Conservation (phyloP, 2,797 vertebrate genomes). For the Sebastes iracundus region DNA sequence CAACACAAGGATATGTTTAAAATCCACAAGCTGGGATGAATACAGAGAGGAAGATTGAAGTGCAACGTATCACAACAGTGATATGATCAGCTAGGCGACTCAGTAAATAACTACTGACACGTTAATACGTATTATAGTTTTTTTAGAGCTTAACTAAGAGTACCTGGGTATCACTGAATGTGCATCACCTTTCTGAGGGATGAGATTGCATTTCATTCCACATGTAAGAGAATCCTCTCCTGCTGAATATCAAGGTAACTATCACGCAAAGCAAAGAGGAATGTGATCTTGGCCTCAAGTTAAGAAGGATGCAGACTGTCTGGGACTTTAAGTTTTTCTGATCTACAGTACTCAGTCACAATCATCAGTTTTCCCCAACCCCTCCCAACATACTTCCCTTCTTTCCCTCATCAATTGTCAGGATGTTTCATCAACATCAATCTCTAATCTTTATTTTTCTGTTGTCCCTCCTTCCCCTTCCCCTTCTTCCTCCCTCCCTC, state of each 20-base stretch:
- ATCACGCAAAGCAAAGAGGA: constrained; percentile 28
- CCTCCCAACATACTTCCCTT: not conserved
- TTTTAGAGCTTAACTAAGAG: not conserved
- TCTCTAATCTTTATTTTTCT: constrained; percentile 14
- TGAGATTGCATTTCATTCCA: constrained; percentile 7
- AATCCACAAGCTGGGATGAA: not conserved
- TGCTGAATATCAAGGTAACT: constrained; percentile 17
- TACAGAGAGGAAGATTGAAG: not conserved
- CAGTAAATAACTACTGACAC: not conserved
- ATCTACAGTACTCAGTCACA: not conserved
- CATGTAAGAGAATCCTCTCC: not conserved
- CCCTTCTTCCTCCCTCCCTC: not conserved
- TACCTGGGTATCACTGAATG: not conserved
- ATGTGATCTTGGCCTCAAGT: constrained; percentile 24
- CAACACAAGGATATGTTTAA: not conserved
- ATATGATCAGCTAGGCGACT: not conserved
- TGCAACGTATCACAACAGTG: not conserved
- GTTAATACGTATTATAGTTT: not conserved
- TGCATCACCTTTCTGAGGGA: not conserved
- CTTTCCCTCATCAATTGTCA: not conserved
- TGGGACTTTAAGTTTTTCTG: constrained; percentile 11
- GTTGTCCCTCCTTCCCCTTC: not conserved
- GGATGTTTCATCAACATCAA: constrained; percentile 8
- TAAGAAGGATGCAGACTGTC: constrained; percentile 26
- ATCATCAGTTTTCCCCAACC: not conserved